Evolutionary conservation across 2,888 invertebrate genomes (phyloP), one percentile per base, ranked within the genome.

Genomic region (Eristalinus aeneus): DNA sequence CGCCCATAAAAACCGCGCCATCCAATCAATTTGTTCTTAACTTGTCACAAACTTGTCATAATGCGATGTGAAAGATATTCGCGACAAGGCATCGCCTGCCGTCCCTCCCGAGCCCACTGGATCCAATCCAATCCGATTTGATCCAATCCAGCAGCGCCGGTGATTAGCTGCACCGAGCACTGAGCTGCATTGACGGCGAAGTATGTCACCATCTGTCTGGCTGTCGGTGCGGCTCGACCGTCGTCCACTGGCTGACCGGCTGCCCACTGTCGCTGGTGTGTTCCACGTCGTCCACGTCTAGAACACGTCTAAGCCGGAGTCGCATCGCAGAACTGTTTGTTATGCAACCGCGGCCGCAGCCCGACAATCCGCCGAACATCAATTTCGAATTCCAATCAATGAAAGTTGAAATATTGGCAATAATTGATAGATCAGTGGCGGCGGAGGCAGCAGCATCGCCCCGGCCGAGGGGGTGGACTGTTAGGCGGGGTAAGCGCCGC

Each of bases 41-140:
- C 81, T 86, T 86, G 86, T 86, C 86, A 77, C 76, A 81, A 82
- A 77, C 77, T 86, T 86, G 86, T 86, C 86, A 86, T 86, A 86
- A 86, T 77, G 82, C 61, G 54, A 80, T 80, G 84, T 74, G 84
- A 61, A 84, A 80, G 79, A 81, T 73, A 81, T 80, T 65, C 72
- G 85, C 72, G 64, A 81, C 67, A 75, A 74, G 77, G 67, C 16
- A 68, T 72, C 76, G 54, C 71, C 39, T 6, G n/a, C 16, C 4
- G 1, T 8, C n/a, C 5, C n/a, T n/a, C 39, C 0, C 4, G 2
- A 6, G n/a, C 4, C n/a, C 5, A 4, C 11, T 16, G 56, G 58
- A 58, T 79, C 71, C 72, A 72, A 84, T 65, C 76, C 72, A 75
- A 73, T 46, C 63, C 39, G 27, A 69, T 69, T 32, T 8, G 16